These are phyloP conservation scores for Anthophora plumipes DNA, from an alignment of 2,888 invertebrate species.

Conservation along the genomic window DNA sequence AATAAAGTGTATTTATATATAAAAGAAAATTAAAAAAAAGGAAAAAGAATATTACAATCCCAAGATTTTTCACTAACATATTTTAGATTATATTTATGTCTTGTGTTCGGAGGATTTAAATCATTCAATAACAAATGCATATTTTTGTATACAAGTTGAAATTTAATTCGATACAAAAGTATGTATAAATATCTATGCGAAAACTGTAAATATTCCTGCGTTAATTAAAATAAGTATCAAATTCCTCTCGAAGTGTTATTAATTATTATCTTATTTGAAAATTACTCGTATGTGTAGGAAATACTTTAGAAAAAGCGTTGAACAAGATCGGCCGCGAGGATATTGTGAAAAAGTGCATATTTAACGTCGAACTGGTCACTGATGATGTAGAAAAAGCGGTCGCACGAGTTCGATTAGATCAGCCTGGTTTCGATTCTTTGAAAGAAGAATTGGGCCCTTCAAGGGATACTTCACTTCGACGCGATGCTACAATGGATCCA, in stretches of 20 bases:
- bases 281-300: constrained; percentile 85
- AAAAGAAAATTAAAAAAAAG: too few relatives aligned
- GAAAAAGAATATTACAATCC: too few relatives aligned
- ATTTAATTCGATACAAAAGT: too few relatives aligned
- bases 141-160: too few relatives aligned
- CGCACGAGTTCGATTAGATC: constrained; percentile 86
- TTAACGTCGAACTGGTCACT: constrained; percentile 91
- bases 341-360: constrained; percentile 91
- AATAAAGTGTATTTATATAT: too few relatives aligned
- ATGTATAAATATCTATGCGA: too few relatives aligned
- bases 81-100: too few relatives aligned
- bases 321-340: constrained; percentile 92
- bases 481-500: constrained; percentile 87
- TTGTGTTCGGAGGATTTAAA: too few relatives aligned
- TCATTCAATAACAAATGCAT: too few relatives aligned
- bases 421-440: constrained; percentile 87
- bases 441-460: constrained; percentile 91
- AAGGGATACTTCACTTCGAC: constrained; percentile 89
- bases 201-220: too few relatives aligned
- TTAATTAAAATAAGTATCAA: too few relatives aligned
- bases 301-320: constrained; percentile 91
- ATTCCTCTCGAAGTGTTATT: background rate
- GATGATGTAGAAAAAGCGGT: constrained; percentile 88
- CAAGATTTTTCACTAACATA: too few relatives aligned
- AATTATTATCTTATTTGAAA: background rate